Conservation (phyloP, 1,140 invertebrate species). For the Drosophila subobscura region DNA sequence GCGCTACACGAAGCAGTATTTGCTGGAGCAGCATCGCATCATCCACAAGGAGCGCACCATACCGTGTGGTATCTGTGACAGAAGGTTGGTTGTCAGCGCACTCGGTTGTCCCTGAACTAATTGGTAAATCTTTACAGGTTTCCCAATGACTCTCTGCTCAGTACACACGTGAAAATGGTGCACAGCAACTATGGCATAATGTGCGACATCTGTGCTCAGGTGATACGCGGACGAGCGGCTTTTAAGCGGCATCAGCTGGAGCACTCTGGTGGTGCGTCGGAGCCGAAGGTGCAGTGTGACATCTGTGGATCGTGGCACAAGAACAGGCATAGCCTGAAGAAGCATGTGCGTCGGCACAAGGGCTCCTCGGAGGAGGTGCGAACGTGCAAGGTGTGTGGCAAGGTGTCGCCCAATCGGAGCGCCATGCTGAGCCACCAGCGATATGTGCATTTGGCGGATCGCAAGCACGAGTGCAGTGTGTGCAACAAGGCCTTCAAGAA, state of each 20-base stretch:
- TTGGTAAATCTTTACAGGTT: conserved; percentile 30
- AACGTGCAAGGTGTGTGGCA: conserved; percentile 72
- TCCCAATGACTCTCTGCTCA: conserved; percentile 55
- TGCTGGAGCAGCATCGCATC: conserved; percentile 69
- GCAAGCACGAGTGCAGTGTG: conserved; percentile 68
- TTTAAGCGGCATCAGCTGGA: conserved; percentile 76
- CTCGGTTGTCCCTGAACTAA: neutral
- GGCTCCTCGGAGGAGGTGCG: conserved; percentile 43
- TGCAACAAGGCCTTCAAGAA: conserved; percentile 79
- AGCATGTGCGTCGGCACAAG: conserved; percentile 71
- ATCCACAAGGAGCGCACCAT: conserved; percentile 70
- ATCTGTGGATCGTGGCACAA: conserved; percentile 81
- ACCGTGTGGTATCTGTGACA: conserved; percentile 61
- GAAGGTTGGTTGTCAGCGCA: conserved; percentile 46
- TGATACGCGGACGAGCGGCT: conserved; percentile 63
- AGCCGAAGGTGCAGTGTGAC: conserved; percentile 79
- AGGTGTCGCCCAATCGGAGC: conserved; percentile 75
- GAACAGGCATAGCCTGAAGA: conserved; percentile 76
- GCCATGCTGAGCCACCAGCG: conserved; percentile 77
- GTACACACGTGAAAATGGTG: conserved; percentile 65
- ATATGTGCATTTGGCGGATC: conserved; percentile 70
- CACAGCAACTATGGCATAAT: conserved; percentile 71
- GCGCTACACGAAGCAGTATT: conserved; percentile 70
- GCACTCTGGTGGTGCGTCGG: conserved; percentile 66
- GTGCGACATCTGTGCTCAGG: conserved; percentile 81